These are phyloP conservation scores for Threskiornis aethiopicus DNA, from an alignment of 2,797 vertebrate species.

Conservation along the genomic window DNA sequence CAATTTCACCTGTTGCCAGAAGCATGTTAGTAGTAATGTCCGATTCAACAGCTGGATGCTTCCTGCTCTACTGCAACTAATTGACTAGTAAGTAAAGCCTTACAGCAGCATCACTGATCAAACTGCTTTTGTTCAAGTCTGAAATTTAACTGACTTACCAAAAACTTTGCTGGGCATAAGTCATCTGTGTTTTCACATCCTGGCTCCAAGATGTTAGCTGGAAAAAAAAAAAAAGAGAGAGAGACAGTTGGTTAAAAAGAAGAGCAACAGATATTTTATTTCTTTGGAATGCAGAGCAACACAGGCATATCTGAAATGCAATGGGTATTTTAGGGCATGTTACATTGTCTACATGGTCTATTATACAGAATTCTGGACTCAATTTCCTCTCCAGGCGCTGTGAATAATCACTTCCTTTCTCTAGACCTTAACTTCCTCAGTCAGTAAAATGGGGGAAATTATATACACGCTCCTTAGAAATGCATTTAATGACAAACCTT, in stretches of 20 bases:
- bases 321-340: background rate
- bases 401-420: conserved; percentile 31
- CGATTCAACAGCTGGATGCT: background rate
- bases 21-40: background rate
- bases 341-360: background rate
- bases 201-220: background rate
- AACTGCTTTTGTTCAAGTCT: background rate
- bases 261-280: background rate
- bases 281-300: background rate
- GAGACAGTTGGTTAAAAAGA: background rate
- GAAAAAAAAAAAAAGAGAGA: background rate
- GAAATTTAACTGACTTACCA: background rate
- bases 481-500: background rate
- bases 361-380: background rate
- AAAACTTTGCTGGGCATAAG: background rate
- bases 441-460: background rate
- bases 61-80: background rate
- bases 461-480: background rate
- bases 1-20: background rate
- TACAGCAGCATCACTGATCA: background rate
- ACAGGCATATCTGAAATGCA: background rate
- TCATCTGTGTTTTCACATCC: background rate
- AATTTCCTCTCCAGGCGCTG: background rate
- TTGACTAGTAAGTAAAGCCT: background rate
- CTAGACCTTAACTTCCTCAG: background rate